A percentile compares a stretch with the other conserved stretches of the same genome.
phyloP scores from a whole-genome alignment of 2,113 vertebrate genomes.

The Macroglossus sobrinus region DNA sequence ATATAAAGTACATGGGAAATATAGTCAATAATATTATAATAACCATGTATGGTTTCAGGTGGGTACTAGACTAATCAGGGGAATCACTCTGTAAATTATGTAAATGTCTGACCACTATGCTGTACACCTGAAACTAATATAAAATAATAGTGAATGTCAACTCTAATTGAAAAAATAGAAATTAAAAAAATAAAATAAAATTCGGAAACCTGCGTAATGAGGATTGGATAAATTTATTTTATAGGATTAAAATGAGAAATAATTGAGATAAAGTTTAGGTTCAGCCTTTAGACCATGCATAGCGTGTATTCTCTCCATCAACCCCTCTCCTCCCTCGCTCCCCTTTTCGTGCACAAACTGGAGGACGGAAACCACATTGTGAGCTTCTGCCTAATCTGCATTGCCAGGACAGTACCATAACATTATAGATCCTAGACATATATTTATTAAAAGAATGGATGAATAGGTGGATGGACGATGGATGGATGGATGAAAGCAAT shows the following conservation, averaged over 20 bases:
- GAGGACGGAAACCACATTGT: background rate
- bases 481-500: background rate
- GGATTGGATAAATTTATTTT: background rate
- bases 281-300: rapidly evolving
- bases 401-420: background rate
- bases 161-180: too few species aligned
- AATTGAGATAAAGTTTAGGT: background rate
- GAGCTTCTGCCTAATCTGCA: background rate
- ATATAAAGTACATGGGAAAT: too few species aligned
- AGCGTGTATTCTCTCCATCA: rapidly evolving
- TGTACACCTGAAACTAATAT: too few species aligned
- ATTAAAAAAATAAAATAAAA: too few species aligned
- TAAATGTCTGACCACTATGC: too few species aligned
- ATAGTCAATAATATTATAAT: too few species aligned
- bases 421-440: background rate
- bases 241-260: background rate
- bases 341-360: background rate
- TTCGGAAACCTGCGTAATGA: background rate
- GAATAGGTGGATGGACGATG: background rate
- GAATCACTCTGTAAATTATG: too few species aligned
- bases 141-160: too few species aligned
- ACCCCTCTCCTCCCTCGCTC: background rate
- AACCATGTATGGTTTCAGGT: too few species aligned
- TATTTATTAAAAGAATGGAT: background rate
- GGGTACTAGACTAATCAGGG: too few species aligned